Conservation (phyloP, 2,888 invertebrate species). For the Tachina grossa region DNA sequence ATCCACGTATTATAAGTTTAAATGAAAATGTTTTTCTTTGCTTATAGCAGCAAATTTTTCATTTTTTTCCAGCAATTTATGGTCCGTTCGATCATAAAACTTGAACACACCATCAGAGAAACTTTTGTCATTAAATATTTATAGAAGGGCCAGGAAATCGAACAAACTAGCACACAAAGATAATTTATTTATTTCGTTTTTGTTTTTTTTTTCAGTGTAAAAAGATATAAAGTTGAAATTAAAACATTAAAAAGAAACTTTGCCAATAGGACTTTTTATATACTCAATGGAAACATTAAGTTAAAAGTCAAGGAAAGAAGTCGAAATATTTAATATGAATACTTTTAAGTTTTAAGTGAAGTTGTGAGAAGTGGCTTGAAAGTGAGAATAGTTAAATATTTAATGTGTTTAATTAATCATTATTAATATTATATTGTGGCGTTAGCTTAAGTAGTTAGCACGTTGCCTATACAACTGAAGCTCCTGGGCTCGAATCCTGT, state of each 20-base stretch:
- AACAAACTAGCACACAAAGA: constrained; percentile 15
- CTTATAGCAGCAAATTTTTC: constrained; percentile 4
- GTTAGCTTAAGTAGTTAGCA: no score
- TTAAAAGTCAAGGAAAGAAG: not conserved
- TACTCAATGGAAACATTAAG: constrained; percentile 4
- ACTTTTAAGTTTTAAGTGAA: no score
- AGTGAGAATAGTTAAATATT: no score
- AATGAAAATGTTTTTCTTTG: constrained; percentile 35
- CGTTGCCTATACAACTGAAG: no score
- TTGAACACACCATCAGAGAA: constrained; percentile 24
- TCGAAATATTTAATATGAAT: no score
- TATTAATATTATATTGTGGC: not conserved
- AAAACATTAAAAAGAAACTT: constrained; percentile 50
- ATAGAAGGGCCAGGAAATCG: constrained; percentile 33
- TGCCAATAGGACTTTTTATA: constrained; percentile 17
- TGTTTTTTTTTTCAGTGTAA: not conserved
- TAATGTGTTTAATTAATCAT: not conserved
- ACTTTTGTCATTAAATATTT: constrained; percentile 50
- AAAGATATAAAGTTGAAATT: constrained; percentile 48
- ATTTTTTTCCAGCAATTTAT: not conserved
- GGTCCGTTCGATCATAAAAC: constrained; percentile 26
- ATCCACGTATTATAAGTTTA: constrained; percentile 21
- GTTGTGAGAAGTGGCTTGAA: no score
- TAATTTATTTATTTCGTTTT: no score
- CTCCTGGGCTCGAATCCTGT: no score